A percentile compares a stretch with the other conserved stretches of the same genome.
Evolutionary conservation across 2,797 vertebrate genomes (phyloP).

Genomic region (Pristis pectinata): DNA sequence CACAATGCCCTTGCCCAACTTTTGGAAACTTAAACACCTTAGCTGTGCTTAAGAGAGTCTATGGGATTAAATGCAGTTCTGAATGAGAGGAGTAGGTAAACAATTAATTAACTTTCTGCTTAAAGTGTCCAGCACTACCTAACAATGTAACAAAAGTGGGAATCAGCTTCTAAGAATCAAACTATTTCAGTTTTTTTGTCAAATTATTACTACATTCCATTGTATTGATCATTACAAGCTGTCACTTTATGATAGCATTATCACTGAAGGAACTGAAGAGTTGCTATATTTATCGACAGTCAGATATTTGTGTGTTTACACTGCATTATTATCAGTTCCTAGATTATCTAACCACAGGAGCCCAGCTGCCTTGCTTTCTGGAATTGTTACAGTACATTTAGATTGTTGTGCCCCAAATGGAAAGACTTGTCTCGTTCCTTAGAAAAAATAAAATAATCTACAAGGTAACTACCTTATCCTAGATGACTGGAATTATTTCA

Average conservation of each 20-base stretch:
- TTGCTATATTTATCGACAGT: neutral
- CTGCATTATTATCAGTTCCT: slow-evolving; percentile 2
- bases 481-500: neutral
- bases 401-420: neutral
- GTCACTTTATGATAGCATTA: neutral
- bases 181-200: neutral
- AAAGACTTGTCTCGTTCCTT: neutral
- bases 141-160: neutral
- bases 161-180: neutral
- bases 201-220: neutral
- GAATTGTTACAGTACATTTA: slow-evolving; percentile 1
- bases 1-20: no score
- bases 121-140: no score
- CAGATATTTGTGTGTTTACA: neutral
- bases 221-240: neutral
- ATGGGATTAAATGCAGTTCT: neutral
- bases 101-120: neutral
- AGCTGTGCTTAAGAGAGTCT: neutral
- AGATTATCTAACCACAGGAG: neutral
- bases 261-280: neutral
- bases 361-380: slow-evolving; percentile 17
- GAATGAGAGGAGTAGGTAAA: neutral
- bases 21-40: neutral
- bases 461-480: neutral
- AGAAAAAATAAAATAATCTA: neutral